Base-by-base conservation (phyloP, 2,797 vertebrate species). In the Lacerta bilineata region DNA sequence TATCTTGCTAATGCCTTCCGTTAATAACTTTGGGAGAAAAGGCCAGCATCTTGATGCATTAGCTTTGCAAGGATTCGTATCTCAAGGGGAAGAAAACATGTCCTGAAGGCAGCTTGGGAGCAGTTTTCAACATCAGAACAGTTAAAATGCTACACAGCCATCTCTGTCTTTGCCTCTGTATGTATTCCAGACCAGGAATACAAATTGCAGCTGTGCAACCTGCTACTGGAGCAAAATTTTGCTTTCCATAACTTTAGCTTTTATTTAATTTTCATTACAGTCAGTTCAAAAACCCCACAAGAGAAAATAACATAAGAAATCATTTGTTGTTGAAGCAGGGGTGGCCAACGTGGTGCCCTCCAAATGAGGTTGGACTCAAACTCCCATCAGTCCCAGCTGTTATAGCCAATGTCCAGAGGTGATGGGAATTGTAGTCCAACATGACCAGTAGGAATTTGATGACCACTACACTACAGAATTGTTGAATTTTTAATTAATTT, bases 121-220 rank as follows among this genome's bases (percentile, higher is more conserved):
- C 88, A 17, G 10, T 93, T 39, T n/a, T 88, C 68, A 50, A 83
- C 61, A 89, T 88, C 17, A 18, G 89, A 89, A 86, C 61, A 36
- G 1, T 75, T 33, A n/a, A 33, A 33, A 6, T 8, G 55, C 66
- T 80, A n/a, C 43, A 72, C 10, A 84, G 46, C 29, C 43, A 84
- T 8, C 66, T 71, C 27, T 69, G 9, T 46, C 17, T 69, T 69
- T 43, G 13, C 2, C 39, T 68, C 81, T 50, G 29, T 13, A 4
- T 11, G 10, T 8, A 25, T 36, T 33, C 20, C 20, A 50, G 50
- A 43, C 8, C 8, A 69, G 25, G n/a, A 8, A 9, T 20, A 25
- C 18, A 9, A 72, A 25, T 0, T 9, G 13, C 11, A 17, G 43
- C 17, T 71, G 8, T n/a, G 29, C 8, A 33, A 83, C 36, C 23